Base-by-base conservation (phyloP, 2,888 invertebrate species). In the Cheilosia impressa region DNA sequence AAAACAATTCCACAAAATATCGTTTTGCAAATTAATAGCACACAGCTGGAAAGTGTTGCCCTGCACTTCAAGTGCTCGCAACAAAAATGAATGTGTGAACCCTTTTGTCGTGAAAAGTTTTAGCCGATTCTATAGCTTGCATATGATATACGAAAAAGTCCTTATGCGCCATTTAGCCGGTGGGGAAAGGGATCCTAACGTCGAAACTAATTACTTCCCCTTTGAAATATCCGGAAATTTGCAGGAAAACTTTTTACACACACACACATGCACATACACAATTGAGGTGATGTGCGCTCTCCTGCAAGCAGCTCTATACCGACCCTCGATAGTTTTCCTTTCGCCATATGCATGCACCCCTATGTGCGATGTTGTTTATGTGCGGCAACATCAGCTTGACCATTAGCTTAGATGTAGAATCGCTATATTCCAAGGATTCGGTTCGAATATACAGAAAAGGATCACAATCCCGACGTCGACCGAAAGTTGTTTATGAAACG, bases 401-500 rank as follows among this genome's bases (percentile, higher is more conserved):
- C 79, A 79, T 38, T 50, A 63, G 62, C 65, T 47, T 47, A 38
- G 24, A 38, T 47, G 47, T 5, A 17, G 19, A 58, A 50, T 50
- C 50, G 71, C 71, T 38, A 13, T 38, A 13, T 47, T 22, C 22
- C 58, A 60, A 58, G 58, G 69, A 58, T 50, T 58, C 58, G 52
- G 55, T 10, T 31, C 31, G 9, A 19, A 24, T 57, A 71, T 43
- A 43, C 34, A 19, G 71, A 77, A 81, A 79, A 77, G 69, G 76
- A 71, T 82, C 58, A 13, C 24, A 66, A 66, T 73, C 60, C 45
- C 43, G 45, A 72, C 82, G 69, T 80, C 80, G 80, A 75, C 80
- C 52, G 24, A 84, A 84, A 84, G 84, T 84, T 84, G 84, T 84
- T 84, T 84, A 84, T 84, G 84, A 80, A 84, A 84, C 69, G 84